phyloP scores from a whole-genome alignment of 1,140 invertebrate species.

The Nylanderia fulva region DNA sequence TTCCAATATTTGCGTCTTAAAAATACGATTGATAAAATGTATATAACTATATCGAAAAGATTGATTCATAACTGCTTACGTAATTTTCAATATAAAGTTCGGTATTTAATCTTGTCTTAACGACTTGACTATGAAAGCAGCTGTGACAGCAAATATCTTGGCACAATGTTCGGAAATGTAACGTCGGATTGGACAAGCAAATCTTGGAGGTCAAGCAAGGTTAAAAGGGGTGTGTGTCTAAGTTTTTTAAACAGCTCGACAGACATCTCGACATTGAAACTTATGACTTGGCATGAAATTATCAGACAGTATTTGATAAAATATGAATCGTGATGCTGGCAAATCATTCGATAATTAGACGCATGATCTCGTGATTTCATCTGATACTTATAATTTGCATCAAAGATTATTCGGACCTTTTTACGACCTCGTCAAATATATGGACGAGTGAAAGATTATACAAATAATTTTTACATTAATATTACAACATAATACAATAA shows the following conservation, averaged over 20 bases:
- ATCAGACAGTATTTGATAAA: constrained; percentile 4
- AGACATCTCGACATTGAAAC: neutral
- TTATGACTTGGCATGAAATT: constrained; percentile 27
- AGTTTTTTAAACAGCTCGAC: neutral
- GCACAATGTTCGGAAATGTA: neutral
- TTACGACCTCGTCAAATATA: too few species aligned
- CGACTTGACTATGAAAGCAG: neutral
- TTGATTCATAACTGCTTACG: neutral
- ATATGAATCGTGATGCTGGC: neutral
- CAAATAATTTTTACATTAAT: too few species aligned
- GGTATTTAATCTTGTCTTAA: constrained; percentile 12
- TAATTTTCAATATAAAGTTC: constrained; percentile 8
- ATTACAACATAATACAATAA: neutral
- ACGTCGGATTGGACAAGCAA: neutral
- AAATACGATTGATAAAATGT: neutral
- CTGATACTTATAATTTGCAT: constrained; percentile 25
- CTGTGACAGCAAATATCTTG: constrained; percentile 12
- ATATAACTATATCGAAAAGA: neutral
- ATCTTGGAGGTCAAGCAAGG: constrained; percentile 56
- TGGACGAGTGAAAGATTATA: neutral
- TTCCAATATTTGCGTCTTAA: neutral
- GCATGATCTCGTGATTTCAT: neutral
- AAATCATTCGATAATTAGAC: neutral
- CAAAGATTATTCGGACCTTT: neutral
- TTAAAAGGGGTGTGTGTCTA: constrained; percentile 16